phyloP scores from a whole-genome alignment of 1,140 invertebrate species.

The Streblospio benedicti region DNA sequence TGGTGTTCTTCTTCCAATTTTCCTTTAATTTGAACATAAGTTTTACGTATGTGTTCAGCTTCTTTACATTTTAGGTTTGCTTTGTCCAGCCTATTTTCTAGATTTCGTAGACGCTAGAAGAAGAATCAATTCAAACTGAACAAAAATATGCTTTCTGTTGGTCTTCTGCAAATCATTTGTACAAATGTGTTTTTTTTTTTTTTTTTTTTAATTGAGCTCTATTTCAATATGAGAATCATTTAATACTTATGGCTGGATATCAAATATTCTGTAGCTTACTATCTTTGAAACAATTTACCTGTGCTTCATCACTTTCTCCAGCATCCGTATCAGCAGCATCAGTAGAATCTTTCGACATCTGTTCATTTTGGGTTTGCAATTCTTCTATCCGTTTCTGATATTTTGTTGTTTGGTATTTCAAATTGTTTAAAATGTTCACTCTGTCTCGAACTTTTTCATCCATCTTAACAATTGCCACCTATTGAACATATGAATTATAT shows the following conservation, averaged over 20 bases:
- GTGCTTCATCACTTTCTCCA: constrained; percentile 42
- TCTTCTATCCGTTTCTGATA: constrained; percentile 43
- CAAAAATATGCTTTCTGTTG: too few species aligned
- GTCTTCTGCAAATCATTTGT: background rate
- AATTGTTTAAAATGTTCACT: constrained; percentile 39
- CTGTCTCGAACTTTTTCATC: constrained; percentile 46
- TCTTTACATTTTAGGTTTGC: constrained; percentile 46
- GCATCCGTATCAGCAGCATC: constrained; percentile 41
- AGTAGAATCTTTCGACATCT: constrained; percentile 42
- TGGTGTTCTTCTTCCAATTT: constrained; percentile 28
- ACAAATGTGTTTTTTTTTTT: too few species aligned
- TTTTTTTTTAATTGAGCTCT: too few species aligned
- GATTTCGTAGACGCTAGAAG: constrained; percentile 39
- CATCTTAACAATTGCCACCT: constrained; percentile 46
- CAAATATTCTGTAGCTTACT: too few species aligned
- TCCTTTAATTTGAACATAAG: constrained; percentile 45
- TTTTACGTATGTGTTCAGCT: constrained; percentile 44
- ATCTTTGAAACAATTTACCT: constrained; percentile 24
- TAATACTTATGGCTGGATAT: too few species aligned
- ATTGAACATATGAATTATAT: constrained; percentile 12
- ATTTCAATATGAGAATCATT: too few species aligned
- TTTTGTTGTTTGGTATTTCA: constrained; percentile 35
- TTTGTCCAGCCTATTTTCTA: constrained; percentile 48
- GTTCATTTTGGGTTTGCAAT: constrained; percentile 40
- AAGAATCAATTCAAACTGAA: constrained; percentile 7